A percentile compares a stretch with the other conserved stretches of the same genome.
Conservation (phyloP, 2,797 vertebrate genomes). For the Podargus strigoides region DNA sequence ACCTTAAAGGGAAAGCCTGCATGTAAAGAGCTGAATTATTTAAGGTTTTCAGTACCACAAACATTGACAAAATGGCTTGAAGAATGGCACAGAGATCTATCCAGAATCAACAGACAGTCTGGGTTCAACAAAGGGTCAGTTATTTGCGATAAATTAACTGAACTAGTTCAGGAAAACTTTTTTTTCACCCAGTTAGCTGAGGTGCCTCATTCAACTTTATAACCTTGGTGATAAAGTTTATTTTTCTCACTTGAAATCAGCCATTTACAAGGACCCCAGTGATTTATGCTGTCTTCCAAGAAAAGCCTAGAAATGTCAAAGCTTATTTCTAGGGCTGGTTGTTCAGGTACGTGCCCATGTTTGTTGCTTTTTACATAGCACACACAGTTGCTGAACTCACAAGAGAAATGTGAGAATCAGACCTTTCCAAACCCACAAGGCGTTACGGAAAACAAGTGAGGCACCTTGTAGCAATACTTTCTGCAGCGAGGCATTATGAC, state of each 20-base stretch:
- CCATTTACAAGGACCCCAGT: background rate
- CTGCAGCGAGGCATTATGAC: background rate
- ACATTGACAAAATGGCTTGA: background rate
- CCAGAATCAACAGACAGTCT: background rate
- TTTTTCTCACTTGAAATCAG: background rate
- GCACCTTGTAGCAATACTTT: background rate
- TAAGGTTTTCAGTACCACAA: background rate
- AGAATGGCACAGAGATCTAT: background rate
- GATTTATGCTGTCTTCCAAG: background rate
- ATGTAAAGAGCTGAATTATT: background rate
- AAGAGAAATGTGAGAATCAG: background rate
- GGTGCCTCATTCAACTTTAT: background rate
- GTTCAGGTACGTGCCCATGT: background rate
- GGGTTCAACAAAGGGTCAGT: background rate
- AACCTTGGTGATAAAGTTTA: background rate
- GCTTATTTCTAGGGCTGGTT: background rate
- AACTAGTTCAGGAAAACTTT: background rate
- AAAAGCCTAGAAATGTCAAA: background rate
- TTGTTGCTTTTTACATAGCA: background rate
- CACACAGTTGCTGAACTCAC: background rate
- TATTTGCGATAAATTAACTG: background rate
- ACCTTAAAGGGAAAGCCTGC: background rate
- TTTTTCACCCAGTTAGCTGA: accelerated
- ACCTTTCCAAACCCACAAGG: background rate
- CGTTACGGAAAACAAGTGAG: background rate